phyloP scores from a whole-genome alignment of 2,888 invertebrate genomes.

The Cenopis cana region DNA sequence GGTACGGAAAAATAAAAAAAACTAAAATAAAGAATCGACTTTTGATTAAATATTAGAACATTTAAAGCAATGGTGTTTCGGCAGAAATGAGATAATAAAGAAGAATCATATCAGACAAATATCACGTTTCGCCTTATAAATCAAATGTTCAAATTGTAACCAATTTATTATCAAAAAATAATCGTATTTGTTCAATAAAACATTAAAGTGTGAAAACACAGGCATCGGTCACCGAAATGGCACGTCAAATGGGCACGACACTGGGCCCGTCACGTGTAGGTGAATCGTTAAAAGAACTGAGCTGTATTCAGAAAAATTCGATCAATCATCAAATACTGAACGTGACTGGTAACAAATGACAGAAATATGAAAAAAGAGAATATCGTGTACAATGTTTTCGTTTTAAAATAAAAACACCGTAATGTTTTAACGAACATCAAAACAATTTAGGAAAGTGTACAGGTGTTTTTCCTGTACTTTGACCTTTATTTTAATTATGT shows the following conservation, averaged over 20 bases:
- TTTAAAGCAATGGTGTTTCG: no score
- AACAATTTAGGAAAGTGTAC: neutral
- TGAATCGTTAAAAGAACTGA: conserved; percentile 8
- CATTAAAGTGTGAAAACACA: neutral
- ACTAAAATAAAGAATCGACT: no score
- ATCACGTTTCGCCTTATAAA: no score
- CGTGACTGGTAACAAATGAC: conserved; percentile 37
- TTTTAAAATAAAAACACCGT: neutral
- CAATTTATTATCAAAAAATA: no score
- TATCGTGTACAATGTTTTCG: neutral
- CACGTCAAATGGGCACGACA: conserved; percentile 6
- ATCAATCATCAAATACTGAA: conserved; percentile 35
- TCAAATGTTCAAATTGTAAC: no score
- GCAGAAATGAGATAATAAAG: no score
- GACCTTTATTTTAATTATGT: neutral
- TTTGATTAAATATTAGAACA: no score
- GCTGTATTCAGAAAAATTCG: conserved; percentile 10
- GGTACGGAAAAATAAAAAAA: no score
- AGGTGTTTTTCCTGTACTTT: neutral
- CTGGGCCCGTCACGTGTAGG: conserved; percentile 2
- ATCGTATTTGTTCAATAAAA: neutral
- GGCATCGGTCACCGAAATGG: neutral
- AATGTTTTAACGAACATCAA: neutral
- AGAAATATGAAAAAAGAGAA: neutral
- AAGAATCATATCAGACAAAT: no score